Conservation (phyloP, 2,888 invertebrate species). For the Pandemis heparana region DNA sequence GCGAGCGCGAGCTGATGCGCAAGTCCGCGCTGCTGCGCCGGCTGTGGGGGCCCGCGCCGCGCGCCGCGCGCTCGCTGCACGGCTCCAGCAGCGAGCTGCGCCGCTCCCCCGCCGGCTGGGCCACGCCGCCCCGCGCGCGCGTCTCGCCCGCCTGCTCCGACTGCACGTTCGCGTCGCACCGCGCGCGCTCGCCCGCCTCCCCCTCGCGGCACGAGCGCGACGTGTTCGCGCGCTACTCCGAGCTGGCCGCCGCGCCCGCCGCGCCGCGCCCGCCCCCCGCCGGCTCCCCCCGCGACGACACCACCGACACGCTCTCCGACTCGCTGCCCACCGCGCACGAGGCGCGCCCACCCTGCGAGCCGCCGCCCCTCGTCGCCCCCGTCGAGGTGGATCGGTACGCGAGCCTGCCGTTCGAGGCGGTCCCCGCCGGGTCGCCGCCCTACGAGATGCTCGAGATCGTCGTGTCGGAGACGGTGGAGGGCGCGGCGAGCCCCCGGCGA, state of each 20-base stretch:
- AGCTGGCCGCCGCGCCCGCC: slow-evolving; percentile 21
- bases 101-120: slow-evolving; percentile 50
- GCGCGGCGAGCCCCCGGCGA: slow-evolving; percentile 46
- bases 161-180: slow-evolving; percentile 54
- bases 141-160: slow-evolving; percentile 58
- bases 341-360: slow-evolving; percentile 42
- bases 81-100: slow-evolving; percentile 72
- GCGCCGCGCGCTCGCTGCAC: slow-evolving; percentile 67
- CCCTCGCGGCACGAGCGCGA: slow-evolving; percentile 50
- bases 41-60: slow-evolving; percentile 71
- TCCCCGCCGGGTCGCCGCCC: slow-evolving; percentile 57
- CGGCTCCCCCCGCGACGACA: slow-evolving; percentile 49
- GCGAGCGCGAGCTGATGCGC: slow-evolving; percentile 64
- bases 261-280: neutral
- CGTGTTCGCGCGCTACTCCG: slow-evolving; percentile 47
- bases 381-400: slow-evolving; percentile 59
- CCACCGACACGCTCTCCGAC: slow-evolving; percentile 61
- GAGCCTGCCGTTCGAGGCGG: slow-evolving; percentile 57
- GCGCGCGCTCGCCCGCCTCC: slow-evolving; percentile 50
- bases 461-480: slow-evolving; percentile 73
- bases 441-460: slow-evolving; percentile 78
- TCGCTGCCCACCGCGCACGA: slow-evolving; percentile 65
- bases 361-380: slow-evolving; percentile 38
- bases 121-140: slow-evolving; percentile 51
- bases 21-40: slow-evolving; percentile 73